These are phyloP conservation scores for Trissolcus japonicus DNA, from an alignment of 2,888 invertebrate genomes.

Conservation along the genomic window DNA sequence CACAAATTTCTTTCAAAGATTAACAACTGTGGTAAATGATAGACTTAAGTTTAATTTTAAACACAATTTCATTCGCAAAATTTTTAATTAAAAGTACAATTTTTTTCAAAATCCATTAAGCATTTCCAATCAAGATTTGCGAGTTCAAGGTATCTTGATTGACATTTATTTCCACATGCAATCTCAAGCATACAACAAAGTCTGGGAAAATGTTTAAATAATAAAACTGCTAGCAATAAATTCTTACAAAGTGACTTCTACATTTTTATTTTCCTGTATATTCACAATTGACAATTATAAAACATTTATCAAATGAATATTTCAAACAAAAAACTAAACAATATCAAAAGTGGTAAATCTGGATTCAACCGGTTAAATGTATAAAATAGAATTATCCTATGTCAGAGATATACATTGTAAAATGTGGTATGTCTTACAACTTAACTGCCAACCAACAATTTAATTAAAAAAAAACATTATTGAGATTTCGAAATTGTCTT, in stretches of 20 bases:
- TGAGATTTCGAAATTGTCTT: background rate
- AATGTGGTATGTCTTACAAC: background rate
- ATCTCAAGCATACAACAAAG: background rate
- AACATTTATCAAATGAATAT: background rate
- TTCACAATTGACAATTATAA: background rate
- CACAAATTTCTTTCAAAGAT: no score
- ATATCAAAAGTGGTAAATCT: background rate
- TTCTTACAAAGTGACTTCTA: background rate
- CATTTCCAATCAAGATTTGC: no score
- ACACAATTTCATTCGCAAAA: no score
- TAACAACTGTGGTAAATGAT: no score
- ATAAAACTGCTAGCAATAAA: background rate
- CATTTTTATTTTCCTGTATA: no score
- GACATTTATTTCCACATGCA: no score
- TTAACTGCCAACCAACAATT: background rate
- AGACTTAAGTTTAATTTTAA: no score
- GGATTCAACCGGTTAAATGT: conserved; percentile 2
- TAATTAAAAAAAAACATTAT: no score
- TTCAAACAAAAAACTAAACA: background rate
- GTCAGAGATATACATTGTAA: background rate
- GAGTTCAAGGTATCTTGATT: no score
- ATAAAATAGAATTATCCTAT: background rate
- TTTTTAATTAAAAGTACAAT: no score
- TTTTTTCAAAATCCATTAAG: no score
- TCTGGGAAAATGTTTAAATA: background rate